Evolutionary conservation across 2,113 vertebrate genomes (phyloP).

Genomic region (Columbina picui): DNA sequence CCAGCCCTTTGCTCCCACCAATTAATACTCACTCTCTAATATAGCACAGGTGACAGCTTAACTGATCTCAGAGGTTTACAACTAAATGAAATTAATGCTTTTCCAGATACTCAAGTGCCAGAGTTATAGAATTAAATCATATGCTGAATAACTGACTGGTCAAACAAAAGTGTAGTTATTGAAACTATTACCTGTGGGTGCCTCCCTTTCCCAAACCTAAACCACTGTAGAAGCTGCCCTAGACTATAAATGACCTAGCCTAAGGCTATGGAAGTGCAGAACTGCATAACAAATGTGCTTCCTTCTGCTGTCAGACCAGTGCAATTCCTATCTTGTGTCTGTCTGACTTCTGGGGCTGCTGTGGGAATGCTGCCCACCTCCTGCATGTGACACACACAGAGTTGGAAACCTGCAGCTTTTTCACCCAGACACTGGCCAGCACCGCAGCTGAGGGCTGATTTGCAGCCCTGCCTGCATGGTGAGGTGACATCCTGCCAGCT

Average conservation of each 20-base stretch:
- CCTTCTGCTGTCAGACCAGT: not conserved
- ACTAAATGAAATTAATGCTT: not conserved
- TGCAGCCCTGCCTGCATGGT: not conserved
- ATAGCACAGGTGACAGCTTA: not conserved
- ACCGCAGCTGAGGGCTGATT: not conserved
- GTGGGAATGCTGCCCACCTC: not conserved
- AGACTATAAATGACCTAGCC: not conserved
- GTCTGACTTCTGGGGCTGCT: not conserved
- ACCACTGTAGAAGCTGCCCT: not conserved
- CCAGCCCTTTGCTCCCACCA: not conserved
- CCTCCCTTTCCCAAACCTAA: not conserved
- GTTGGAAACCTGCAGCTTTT: not conserved
- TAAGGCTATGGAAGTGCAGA: not conserved
- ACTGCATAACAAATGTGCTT: not conserved
- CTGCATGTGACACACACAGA: not conserved
- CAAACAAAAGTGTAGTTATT: not conserved
- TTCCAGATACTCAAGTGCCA: not conserved
- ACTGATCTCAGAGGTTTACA: slow-evolving; percentile 2
- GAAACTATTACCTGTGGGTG: not conserved
- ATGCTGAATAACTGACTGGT: not conserved
- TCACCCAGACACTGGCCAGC: not conserved
- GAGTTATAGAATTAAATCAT: not conserved
- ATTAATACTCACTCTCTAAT: not conserved
- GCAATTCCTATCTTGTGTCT: not conserved
- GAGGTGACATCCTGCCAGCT: not conserved